A percentile compares a stretch with the other conserved stretches of the same genome.
Evolutionary conservation across 53 echinoderm and acorn worm genomes (phyloP).

Genomic region (Mesocentrotus franciscanus): DNA sequence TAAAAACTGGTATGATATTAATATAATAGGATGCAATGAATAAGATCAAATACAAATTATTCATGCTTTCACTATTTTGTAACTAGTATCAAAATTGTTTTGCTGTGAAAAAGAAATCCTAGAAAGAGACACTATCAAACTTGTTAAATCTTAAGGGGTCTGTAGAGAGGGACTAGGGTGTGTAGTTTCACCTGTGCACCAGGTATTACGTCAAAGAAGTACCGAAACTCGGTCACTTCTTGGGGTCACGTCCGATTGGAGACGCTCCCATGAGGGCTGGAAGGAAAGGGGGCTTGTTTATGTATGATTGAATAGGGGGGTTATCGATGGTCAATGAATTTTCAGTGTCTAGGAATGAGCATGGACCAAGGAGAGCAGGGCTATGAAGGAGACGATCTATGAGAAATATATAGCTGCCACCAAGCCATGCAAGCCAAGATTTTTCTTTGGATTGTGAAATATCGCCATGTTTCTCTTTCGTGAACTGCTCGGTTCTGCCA

Average conservation of each 20-base stretch:
- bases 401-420: background rate
- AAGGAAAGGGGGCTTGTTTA: conserved; percentile 1
- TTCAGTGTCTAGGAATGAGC: background rate
- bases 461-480: too few species aligned
- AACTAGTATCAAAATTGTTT: too few species aligned
- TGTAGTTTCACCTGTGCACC: background rate
- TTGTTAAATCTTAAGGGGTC: background rate
- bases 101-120: too few species aligned
- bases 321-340: background rate
- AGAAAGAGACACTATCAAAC: too few species aligned
- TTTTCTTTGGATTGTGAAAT: too few species aligned
- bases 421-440: background rate
- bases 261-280: background rate
- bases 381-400: background rate
- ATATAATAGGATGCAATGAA: too few species aligned
- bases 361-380: background rate
- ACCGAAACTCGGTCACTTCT: conserved; percentile 1
- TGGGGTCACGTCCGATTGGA: conserved; percentile 40
- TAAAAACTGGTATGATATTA: too few species aligned
- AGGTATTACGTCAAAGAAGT: conserved; percentile 47
- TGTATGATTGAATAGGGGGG: background rate
- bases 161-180: background rate
- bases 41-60: too few species aligned
- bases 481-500: background rate
- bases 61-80: too few species aligned